phyloP scores from a whole-genome alignment of 1,140 invertebrate species.

The Helicoverpa armigera region DNA sequence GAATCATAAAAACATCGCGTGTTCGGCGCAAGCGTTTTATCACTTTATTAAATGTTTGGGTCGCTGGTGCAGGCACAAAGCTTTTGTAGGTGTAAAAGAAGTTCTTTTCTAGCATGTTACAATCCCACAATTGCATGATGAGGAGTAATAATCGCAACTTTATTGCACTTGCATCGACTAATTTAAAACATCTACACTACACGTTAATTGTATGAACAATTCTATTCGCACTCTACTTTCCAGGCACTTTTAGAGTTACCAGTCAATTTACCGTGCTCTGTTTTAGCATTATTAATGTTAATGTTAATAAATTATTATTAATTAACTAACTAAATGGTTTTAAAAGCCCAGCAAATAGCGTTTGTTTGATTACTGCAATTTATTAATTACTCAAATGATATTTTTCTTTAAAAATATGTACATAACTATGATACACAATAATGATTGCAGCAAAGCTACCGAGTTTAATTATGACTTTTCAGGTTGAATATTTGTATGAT shows the following conservation, averaged over 20 bases:
- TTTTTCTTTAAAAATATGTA: no score
- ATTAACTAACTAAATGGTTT: neutral
- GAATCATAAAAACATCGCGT: conserved; percentile 79
- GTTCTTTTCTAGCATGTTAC: conserved; percentile 44
- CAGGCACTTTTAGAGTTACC: neutral
- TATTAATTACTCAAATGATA: no score
- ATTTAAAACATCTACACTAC: conserved; percentile 36
- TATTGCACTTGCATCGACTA: conserved; percentile 27
- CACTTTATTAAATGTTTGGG: conserved; percentile 76
- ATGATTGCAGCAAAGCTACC: no score
- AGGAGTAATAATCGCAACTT: conserved; percentile 37
- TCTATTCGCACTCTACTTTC: conserved; percentile 19
- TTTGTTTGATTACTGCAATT: no score
- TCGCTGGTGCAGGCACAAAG: conserved; percentile 45
- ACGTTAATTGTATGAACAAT: conserved; percentile 35
- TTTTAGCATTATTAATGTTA: neutral
- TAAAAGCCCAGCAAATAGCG: neutral
- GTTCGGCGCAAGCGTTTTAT: conserved; percentile 74
- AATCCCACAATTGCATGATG: conserved; percentile 52
- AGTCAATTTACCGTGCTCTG: conserved; percentile 9
- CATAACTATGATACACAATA: no score
- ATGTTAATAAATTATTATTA: no score
- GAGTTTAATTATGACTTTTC: no score
- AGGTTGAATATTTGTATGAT: no score
- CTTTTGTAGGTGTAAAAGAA: conserved; percentile 54